A percentile compares a stretch with the other conserved stretches of the same genome.
These are phyloP conservation scores for Podarcis raffonei DNA, from an alignment of 2,113 vertebrate genomes.

Conservation along the genomic window DNA sequence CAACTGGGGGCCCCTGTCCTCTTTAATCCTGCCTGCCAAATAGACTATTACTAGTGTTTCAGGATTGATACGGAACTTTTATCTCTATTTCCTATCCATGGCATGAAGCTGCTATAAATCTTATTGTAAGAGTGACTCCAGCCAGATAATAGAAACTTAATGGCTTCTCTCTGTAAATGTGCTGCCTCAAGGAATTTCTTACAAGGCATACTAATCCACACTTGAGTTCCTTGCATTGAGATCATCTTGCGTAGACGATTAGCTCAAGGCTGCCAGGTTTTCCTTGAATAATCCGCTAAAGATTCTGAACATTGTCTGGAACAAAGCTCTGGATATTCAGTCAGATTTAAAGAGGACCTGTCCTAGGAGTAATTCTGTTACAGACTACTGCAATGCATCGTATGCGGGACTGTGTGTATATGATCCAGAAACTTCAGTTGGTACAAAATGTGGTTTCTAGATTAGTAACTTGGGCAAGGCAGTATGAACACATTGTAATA, in stretches of 20 bases:
- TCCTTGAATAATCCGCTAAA: background rate
- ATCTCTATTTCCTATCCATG: constrained; percentile 22
- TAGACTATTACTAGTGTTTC: constrained; percentile 32
- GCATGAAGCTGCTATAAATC: constrained; percentile 29
- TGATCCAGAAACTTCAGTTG: background rate
- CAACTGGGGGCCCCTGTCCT: background rate
- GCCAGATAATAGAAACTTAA: background rate
- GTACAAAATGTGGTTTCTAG: background rate
- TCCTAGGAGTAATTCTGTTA: background rate
- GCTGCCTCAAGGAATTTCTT: background rate
- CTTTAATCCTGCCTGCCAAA: constrained; percentile 40
- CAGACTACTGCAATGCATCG: background rate
- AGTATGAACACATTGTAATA: background rate
- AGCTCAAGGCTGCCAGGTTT: background rate
- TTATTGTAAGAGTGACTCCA: background rate
- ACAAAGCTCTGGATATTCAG: background rate
- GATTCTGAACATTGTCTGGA: background rate
- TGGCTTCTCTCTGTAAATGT: constrained; percentile 1
- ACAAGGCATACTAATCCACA: rapidly evolving
- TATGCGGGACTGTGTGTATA: background rate
- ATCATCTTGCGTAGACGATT: background rate
- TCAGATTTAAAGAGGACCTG: background rate
- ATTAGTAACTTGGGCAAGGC: background rate
- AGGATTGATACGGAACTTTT: constrained; percentile 2
- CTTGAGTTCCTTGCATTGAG: background rate